Percentiles rank a stretch among this genome's conserved stretches.
Conservation (phyloP, 2,797 vertebrate genomes). For the Gobionotothen gibberifrons region DNA sequence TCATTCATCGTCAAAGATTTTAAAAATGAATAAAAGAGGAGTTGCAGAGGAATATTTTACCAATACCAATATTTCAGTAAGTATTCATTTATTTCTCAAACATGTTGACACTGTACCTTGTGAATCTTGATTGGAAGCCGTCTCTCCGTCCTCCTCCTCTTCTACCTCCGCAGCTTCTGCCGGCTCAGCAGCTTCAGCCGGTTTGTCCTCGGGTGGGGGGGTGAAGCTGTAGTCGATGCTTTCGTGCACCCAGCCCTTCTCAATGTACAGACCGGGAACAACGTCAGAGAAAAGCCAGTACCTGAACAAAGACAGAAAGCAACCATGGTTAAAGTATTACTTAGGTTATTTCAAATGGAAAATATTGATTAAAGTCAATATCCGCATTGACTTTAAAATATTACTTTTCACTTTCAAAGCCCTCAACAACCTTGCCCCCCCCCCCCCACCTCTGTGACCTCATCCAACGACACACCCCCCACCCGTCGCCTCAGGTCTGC, state of each 20-base stretch:
- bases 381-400: too few relatives aligned
- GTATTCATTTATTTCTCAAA: not conserved
- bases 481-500: too few relatives aligned
- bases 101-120: slow-evolving; percentile 49
- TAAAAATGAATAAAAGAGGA: not conserved
- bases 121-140: slow-evolving; percentile 40
- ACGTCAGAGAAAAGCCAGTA: slow-evolving; percentile 98
- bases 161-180: slow-evolving; percentile 71
- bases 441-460: too few relatives aligned
- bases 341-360: too few relatives aligned
- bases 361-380: too few relatives aligned
- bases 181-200: slow-evolving; percentile 70
- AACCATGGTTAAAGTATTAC: not conserved
- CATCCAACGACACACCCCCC: too few relatives aligned
- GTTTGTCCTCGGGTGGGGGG: slow-evolving; percentile 83
- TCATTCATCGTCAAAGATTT: not conserved
- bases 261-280: slow-evolving; percentile 95
- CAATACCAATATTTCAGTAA: not conserved
- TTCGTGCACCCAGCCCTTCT: slow-evolving; percentile 98
- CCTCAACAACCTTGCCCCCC: too few relatives aligned
- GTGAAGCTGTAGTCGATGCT: slow-evolving; percentile 92
- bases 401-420: too few relatives aligned
- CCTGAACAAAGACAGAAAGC: slow-evolving; percentile 75
- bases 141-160: slow-evolving; percentile 72
- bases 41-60: accelerated